Percentiles rank a stretch among this genome's conserved stretches.
These are phyloP conservation scores for Ectobius pallidus DNA, from an alignment of 2,888 invertebrate genomes.

Conservation along the genomic window DNA sequence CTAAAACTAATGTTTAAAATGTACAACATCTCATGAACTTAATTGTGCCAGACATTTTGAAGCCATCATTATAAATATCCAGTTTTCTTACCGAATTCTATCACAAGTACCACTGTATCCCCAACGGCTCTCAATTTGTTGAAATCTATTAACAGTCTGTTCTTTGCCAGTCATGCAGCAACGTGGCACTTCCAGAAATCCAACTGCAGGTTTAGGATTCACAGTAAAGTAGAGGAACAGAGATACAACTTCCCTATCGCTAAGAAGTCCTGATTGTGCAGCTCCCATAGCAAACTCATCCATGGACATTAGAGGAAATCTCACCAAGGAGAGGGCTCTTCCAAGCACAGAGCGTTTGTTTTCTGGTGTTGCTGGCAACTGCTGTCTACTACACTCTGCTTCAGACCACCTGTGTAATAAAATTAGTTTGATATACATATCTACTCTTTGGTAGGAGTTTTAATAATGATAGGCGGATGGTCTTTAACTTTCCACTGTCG, in stretches of 20 bases:
- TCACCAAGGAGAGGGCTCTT: slow-evolving; percentile 71
- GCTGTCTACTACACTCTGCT: slow-evolving; percentile 73
- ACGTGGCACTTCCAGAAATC: slow-evolving; percentile 69
- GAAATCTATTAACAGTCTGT: slow-evolving; percentile 73
- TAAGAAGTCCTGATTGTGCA: slow-evolving; percentile 75
- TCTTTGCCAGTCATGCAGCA: slow-evolving; percentile 82
- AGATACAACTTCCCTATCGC: slow-evolving; percentile 77
- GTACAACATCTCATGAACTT: too few relatives aligned
- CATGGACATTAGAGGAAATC: slow-evolving; percentile 84
- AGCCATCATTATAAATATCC: too few relatives aligned
- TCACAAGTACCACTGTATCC: slow-evolving; percentile 85
- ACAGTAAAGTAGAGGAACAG: slow-evolving; percentile 71
- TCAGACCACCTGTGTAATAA: slow-evolving; percentile 66
- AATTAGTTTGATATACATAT: too few relatives aligned
- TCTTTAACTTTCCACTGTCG: too few relatives aligned
- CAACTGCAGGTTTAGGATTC: slow-evolving; percentile 74
- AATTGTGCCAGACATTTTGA: too few relatives aligned
- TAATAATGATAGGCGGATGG: too few relatives aligned
- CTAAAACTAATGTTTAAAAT: too few relatives aligned
- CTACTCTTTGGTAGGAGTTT: neutral
- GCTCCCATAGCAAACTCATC: slow-evolving; percentile 83
- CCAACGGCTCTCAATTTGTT: slow-evolving; percentile 80
- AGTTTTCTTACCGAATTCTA: slow-evolving; percentile 67
- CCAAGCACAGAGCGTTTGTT: slow-evolving; percentile 74
- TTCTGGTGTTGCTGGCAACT: slow-evolving; percentile 67